Evolutionary conservation across 2,888 invertebrate species (phyloP), one percentile per base, ranked within the genome.

Genomic region (Chalcosyrphus nemorum): DNA sequence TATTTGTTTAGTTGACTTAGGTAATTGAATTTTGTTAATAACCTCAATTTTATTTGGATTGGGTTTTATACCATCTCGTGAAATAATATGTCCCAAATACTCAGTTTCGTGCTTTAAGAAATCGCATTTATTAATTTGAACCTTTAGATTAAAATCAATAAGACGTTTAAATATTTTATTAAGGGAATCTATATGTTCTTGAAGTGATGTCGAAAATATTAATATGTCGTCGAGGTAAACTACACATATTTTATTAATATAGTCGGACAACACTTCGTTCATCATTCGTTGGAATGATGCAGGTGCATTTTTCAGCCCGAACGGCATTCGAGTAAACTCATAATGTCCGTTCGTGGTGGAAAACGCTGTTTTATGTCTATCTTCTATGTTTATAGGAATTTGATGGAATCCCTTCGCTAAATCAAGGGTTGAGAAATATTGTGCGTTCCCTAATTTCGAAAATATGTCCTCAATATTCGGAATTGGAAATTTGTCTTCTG

Each of bases 41-140:
- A 85, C 81, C 54, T 87, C 80, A 1, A 87, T 86, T 86, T 89
- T 89, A 4, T 86, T 85, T 0, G 88, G 88, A 59, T 89, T 88
- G 4, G 89, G 89, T 57, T 78, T 87, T 11, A 88, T 86, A 21
- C 87, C 88, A 1, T 89, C 57, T 24, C 24, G 6, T 24, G 57
- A 59, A 56, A 6, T 72, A 41, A 15, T 15, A 6, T 13, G 41
- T 15, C 41, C 41, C 41, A 41, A 41, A 11, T 41, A 41, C 15
- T 41, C 15, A 3, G 41, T 41, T 5, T 41, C 15, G 5, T 6
- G 24, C 13, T 47, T 47, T 1, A 47, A n/a, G n/a, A 47, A 47
- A 5, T 4, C 13, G n/a, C 47, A 47, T 2, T 47, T 47, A 4
- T 47, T 24, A n/a, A 47, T 11, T 47, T 47, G 24, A 13, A 47